Conservation (phyloP, 2,888 invertebrate species). For the Hemistola chrysoprasaria region DNA sequence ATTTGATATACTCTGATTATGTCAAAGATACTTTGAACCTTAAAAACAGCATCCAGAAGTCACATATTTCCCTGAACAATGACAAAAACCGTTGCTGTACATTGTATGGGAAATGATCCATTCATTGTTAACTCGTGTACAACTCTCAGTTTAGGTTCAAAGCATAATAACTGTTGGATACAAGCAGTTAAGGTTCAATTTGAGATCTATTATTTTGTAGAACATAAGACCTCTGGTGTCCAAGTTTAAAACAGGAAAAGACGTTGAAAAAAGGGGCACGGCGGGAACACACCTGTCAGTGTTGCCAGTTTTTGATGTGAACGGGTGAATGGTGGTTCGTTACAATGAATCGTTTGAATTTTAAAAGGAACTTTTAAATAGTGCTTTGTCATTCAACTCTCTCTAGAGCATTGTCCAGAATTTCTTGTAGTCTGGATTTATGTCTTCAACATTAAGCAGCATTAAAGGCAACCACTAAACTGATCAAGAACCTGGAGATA, state of each 20-base stretch:
- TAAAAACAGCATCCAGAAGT: constrained; percentile 39
- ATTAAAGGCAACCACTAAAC: no score
- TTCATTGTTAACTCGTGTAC: constrained; percentile 74
- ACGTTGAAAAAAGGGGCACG: constrained; percentile 81
- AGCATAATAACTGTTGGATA: constrained; percentile 33
- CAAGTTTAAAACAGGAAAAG: constrained; percentile 61
- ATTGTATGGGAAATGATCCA: constrained; percentile 78
- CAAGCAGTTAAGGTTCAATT: constrained; percentile 7
- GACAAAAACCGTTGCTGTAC: constrained; percentile 70
- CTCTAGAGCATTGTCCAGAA: constrained; percentile 12
- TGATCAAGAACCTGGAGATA: no score
- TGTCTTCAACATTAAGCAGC: no score
- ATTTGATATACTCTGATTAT: constrained; percentile 34
- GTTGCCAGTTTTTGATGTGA: constrained; percentile 80
- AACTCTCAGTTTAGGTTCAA: constrained; percentile 36
- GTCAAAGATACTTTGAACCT: constrained; percentile 30
- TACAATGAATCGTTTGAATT: constrained; percentile 64
- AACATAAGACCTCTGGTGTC: constrained; percentile 40
- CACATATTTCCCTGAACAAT: constrained; percentile 42
- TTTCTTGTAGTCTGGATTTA: neutral
- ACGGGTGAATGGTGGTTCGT: constrained; percentile 67
- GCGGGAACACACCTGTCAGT: constrained; percentile 81
- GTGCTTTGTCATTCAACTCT: constrained; percentile 14
- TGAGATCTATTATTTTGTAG: neutral
- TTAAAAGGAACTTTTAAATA: constrained; percentile 32